A percentile compares a stretch with the other conserved stretches of the same genome.
Evolutionary conservation across 2,797 vertebrate species (phyloP).

Genomic region (Malacoctenus gilli): DNA sequence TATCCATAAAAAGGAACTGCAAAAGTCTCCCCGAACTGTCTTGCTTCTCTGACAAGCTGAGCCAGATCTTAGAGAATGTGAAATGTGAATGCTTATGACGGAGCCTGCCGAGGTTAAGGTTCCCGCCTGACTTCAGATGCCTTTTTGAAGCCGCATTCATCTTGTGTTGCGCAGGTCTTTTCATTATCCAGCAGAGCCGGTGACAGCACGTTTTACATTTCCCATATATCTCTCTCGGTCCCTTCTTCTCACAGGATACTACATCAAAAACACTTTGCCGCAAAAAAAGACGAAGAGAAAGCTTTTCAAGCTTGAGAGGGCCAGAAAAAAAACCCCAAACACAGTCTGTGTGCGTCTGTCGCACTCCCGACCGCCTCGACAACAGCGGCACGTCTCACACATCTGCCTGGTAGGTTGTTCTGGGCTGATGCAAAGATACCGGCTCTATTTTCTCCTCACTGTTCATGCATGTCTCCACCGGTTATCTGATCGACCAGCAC

Average conservation of each 20-base stretch:
- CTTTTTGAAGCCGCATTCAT: constrained; percentile 29
- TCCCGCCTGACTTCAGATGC: constrained; percentile 22
- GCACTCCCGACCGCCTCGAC: constrained; percentile 9
- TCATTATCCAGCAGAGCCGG: constrained; percentile 25
- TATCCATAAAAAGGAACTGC: constrained; percentile 16
- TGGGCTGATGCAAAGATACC: constrained; percentile 1
- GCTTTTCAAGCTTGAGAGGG: constrained; percentile 22
- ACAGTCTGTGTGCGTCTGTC: too few species aligned
- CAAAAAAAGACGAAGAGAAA: constrained; percentile 1
- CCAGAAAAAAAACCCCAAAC: constrained; percentile 1
- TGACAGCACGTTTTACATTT: constrained; percentile 33
- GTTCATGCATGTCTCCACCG: constrained; percentile 6
- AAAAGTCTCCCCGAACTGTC: constrained; percentile 11
- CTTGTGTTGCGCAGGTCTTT: constrained; percentile 28
- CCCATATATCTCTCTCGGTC: constrained; percentile 26
- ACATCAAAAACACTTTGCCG: constrained; percentile 42
- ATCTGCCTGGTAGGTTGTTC: constrained; percentile 13
- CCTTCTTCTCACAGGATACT: constrained; percentile 13
- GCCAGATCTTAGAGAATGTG: constrained; percentile 30
- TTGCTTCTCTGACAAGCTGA: constrained; percentile 9
- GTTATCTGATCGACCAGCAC: neutral
- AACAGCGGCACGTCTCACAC: constrained; percentile 16
- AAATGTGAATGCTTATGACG: constrained; percentile 37
- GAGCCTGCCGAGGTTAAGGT: constrained; percentile 12
- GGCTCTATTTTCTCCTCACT: constrained; percentile 12